Evolutionary conservation across 2,113 vertebrate genomes (phyloP).

Genomic region (Pyxicephalus adspersus): DNA sequence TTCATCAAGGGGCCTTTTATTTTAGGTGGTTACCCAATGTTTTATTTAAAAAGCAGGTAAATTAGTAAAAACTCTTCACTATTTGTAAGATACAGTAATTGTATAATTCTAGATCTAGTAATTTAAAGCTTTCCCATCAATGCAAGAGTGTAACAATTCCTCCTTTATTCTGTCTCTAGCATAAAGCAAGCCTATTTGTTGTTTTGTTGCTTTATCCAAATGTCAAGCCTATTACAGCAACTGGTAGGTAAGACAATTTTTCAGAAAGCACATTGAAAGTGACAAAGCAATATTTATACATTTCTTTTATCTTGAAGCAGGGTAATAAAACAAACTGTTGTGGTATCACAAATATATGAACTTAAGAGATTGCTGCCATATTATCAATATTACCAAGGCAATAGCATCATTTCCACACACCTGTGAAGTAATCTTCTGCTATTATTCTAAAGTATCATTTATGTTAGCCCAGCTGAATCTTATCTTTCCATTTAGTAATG

Average conservation of each 20-base stretch:
- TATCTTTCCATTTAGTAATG: constrained; percentile 30
- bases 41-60: too few species aligned
- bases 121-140: too few species aligned
- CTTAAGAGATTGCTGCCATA: constrained; percentile 35
- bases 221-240: background rate
- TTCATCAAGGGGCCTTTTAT: too few species aligned
- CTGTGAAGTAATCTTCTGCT: constrained; percentile 34
- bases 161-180: background rate
- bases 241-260: constrained; percentile 16
- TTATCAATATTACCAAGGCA: background rate
- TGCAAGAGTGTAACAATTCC: background rate
- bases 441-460: constrained; percentile 48
- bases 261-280: constrained; percentile 1
- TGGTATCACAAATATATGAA: background rate
- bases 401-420: constrained; percentile 45
- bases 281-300: constrained; percentile 4
- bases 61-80: too few species aligned
- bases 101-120: too few species aligned
- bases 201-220: constrained; percentile 3
- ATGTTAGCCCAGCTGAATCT: background rate
- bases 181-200: background rate
- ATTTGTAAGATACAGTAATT: too few species aligned
- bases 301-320: background rate
- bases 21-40: too few species aligned
- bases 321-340: constrained; percentile 28